Conservation (phyloP, 1,140 invertebrate species). For the Homarus americanus region DNA sequence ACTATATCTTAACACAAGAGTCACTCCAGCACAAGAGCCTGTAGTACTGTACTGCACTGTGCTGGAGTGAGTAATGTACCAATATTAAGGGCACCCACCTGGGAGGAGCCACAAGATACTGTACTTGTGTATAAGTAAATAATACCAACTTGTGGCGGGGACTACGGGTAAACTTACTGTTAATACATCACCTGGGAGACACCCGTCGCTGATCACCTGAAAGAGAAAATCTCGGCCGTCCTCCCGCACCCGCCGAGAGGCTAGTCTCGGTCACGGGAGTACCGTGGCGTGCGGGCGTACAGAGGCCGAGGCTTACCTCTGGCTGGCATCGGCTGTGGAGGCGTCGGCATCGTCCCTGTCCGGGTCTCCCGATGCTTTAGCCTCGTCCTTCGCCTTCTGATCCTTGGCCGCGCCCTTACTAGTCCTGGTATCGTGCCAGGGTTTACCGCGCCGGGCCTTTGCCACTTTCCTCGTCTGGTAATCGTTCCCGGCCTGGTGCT, state of each 20-base stretch:
- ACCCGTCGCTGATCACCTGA: no score
- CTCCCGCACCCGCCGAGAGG: neutral
- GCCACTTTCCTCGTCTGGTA: constrained; percentile 31
- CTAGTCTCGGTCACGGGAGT: neutral
- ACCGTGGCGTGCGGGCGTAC: neutral
- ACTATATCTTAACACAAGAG: no score
- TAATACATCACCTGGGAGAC: no score
- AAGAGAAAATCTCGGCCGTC: neutral
- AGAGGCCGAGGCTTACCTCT: constrained; percentile 56
- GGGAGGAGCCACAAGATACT: no score
- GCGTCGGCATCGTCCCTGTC: constrained; percentile 18
- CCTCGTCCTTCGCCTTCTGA: constrained; percentile 39
- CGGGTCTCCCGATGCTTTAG: constrained; percentile 19
- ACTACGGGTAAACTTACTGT: no score
- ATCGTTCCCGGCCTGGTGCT: constrained; percentile 33
- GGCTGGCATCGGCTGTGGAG: constrained; percentile 19
- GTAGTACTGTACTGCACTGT: no score
- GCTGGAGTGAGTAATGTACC: no score
- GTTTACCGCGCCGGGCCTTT: constrained; percentile 44
- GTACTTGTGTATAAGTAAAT: no score
- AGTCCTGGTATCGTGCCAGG: constrained; percentile 55
- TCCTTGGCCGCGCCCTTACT: constrained; percentile 41
- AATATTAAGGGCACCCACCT: no score
- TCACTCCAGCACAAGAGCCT: no score
- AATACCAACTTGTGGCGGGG: no score